These are phyloP conservation scores for Drosophila trichaetosa DNA, from an alignment of 2,888 invertebrate species.

Conservation along the genomic window DNA sequence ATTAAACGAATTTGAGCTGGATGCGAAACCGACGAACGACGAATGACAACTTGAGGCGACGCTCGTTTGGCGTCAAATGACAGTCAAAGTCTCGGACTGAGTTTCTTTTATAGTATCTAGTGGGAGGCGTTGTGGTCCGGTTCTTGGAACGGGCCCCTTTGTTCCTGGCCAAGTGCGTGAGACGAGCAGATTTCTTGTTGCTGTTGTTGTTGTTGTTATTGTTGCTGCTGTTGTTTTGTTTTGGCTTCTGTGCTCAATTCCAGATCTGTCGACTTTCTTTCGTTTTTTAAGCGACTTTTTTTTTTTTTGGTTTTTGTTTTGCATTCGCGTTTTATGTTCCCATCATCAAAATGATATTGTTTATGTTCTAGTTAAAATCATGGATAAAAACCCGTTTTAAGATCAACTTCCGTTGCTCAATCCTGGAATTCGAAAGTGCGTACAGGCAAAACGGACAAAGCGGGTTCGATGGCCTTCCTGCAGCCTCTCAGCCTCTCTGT, in stretches of 20 bases:
- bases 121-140: conserved; percentile 60
- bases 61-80: conserved; percentile 76
- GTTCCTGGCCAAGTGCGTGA: conserved; percentile 78
- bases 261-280: conserved; percentile 77
- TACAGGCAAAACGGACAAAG: conserved; percentile 7
- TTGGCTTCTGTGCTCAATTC: conserved; percentile 67
- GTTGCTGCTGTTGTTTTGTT: conserved; percentile 14
- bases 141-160: conserved; percentile 72
- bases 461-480: conserved; percentile 33
- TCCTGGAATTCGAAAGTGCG: conserved; percentile 49
- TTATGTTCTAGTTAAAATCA: conserved; percentile 71
- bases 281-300: conserved; percentile 18
- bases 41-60: conserved; percentile 35
- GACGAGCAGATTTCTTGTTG: conserved; percentile 35
- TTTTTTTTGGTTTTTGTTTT: conserved; percentile 18
- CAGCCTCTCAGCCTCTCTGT: background rate
- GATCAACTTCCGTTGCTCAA: conserved; percentile 49
- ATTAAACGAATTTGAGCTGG: conserved; percentile 24
- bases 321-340: conserved; percentile 24
- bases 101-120: conserved; percentile 74
- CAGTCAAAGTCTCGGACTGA: conserved; percentile 53
- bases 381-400: conserved; percentile 53
- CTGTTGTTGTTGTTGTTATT: conserved; percentile 19
- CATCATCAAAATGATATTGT: conserved; percentile 45
- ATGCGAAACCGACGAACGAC: background rate